These are phyloP conservation scores for Ceratina calcarata DNA, from an alignment of 1,140 invertebrate species.

Conservation along the genomic window DNA sequence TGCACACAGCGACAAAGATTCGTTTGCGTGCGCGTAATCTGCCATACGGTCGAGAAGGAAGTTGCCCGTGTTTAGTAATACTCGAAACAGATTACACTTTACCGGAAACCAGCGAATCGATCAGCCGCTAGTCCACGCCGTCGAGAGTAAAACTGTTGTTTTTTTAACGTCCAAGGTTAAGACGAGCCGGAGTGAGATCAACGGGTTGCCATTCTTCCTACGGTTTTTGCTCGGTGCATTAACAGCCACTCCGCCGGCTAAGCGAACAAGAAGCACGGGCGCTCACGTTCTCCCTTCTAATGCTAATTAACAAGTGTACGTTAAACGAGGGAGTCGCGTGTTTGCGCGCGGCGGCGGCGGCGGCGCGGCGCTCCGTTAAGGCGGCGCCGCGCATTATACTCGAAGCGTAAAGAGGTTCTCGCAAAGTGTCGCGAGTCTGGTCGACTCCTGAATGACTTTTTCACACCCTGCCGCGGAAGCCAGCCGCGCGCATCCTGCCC, in stretches of 20 bases:
- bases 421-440: constrained; percentile 45
- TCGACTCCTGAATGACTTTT: constrained; percentile 46
- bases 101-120: no score
- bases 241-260: constrained; percentile 15
- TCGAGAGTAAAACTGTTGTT: no score
- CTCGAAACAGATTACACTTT: no score
- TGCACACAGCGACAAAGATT: not conserved
- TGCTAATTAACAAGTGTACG: constrained; percentile 48
- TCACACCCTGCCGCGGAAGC: constrained; percentile 19
- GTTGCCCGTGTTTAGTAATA: not conserved
- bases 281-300: constrained; percentile 17
- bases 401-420: constrained; percentile 49
- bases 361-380: constrained; percentile 13
- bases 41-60: not conserved
- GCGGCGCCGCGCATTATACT: constrained; percentile 38
- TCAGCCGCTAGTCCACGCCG: no score
- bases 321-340: constrained; percentile 43
- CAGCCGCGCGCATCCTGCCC: not conserved
- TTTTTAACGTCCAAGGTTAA: not conserved
- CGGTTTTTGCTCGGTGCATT: constrained; percentile 20
- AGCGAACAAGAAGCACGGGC: constrained; percentile 21
- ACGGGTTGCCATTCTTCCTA: not conserved
- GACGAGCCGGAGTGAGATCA: not conserved
- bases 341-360: constrained; percentile 16
- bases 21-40: not conserved